Conservation (phyloP, 1,140 invertebrate genomes). For the Musca vetustissima region DNA sequence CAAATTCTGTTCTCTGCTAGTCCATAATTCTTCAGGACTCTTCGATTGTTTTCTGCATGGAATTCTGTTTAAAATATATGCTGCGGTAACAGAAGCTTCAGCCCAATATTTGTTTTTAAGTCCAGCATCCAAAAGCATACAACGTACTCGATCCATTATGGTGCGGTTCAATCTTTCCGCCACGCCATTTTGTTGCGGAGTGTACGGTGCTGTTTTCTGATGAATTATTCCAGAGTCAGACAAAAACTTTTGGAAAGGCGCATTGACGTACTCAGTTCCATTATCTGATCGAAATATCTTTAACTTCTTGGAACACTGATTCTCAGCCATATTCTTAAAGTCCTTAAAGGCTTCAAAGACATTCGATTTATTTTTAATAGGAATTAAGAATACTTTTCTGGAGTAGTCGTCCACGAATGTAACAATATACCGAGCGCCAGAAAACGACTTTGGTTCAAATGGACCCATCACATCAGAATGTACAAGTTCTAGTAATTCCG, state of each 20-base stretch:
- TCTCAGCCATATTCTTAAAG: slow-evolving; percentile 41
- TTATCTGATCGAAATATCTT: slow-evolving; percentile 42
- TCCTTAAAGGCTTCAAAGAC: slow-evolving; percentile 35
- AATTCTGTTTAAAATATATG: slow-evolving; percentile 23
- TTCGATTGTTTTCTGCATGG: not conserved
- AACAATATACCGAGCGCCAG: slow-evolving; percentile 50
- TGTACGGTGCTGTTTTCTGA: slow-evolving; percentile 21
- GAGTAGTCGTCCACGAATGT: slow-evolving; percentile 57
- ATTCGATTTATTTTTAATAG: slow-evolving; percentile 30
- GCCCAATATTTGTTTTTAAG: slow-evolving; percentile 55
- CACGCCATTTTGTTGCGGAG: slow-evolving; percentile 22
- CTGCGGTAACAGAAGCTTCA: slow-evolving; percentile 53
- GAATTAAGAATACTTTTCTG: slow-evolving; percentile 38
- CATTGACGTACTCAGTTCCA: slow-evolving; percentile 37
- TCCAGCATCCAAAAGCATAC: slow-evolving; percentile 38
- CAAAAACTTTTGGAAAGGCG: slow-evolving; percentile 11
- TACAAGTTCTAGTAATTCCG: slow-evolving; percentile 42
- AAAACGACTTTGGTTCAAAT: slow-evolving; percentile 42
- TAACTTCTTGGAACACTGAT: slow-evolving; percentile 35
- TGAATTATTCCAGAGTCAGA: slow-evolving; percentile 9
- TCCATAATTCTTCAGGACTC: slow-evolving; percentile 35
- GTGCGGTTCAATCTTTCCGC: slow-evolving; percentile 18
- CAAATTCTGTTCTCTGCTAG: slow-evolving; percentile 29
- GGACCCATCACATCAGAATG: slow-evolving; percentile 54
- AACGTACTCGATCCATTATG: slow-evolving; percentile 23